A percentile compares a stretch with the other conserved stretches of the same genome.
phyloP scores from a whole-genome alignment of 2,113 vertebrate species.

The Caretta caretta region DNA sequence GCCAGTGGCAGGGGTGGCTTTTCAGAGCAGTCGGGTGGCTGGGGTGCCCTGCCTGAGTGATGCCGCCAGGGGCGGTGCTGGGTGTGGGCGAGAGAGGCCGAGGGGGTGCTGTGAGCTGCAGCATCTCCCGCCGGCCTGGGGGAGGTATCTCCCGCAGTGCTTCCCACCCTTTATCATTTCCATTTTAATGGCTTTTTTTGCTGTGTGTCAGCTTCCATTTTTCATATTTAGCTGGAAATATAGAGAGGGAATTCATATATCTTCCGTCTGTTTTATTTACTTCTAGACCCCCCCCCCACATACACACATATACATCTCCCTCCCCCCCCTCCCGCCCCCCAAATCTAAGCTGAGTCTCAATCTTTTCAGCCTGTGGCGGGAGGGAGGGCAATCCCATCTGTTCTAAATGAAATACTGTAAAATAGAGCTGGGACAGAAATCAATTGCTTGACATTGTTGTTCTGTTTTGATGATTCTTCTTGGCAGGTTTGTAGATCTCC shows the following conservation, averaged over 20 bases:
- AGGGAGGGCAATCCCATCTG: not conserved
- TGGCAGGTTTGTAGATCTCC: not conserved
- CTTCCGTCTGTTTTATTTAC: conserved; percentile 54
- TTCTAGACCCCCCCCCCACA: not conserved
- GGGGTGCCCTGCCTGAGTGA: accelerated
- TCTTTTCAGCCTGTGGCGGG: not conserved
- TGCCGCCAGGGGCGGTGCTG: not conserved
- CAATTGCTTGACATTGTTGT: not conserved
- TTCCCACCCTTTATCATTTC: conserved; percentile 45
- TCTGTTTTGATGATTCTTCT: not conserved
- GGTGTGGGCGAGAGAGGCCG: not conserved
- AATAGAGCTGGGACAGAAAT: not conserved
- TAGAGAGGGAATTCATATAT: conserved; percentile 24
- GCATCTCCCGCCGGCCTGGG: not conserved
- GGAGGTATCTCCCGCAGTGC: not conserved
- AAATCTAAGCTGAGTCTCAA: not conserved
- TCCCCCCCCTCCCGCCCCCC: not conserved
- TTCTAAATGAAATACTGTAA: not conserved
- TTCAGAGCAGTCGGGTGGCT: not conserved
- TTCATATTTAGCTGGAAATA: conserved; percentile 62
- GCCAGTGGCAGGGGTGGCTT: too few relatives aligned
- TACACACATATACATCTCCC: not conserved
- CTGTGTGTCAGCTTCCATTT: conserved; percentile 65
- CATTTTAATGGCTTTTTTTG: conserved; percentile 66
- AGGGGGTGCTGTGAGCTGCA: not conserved